Conservation (phyloP, 2,888 invertebrate species). For the Oxycera nigricornis region DNA sequence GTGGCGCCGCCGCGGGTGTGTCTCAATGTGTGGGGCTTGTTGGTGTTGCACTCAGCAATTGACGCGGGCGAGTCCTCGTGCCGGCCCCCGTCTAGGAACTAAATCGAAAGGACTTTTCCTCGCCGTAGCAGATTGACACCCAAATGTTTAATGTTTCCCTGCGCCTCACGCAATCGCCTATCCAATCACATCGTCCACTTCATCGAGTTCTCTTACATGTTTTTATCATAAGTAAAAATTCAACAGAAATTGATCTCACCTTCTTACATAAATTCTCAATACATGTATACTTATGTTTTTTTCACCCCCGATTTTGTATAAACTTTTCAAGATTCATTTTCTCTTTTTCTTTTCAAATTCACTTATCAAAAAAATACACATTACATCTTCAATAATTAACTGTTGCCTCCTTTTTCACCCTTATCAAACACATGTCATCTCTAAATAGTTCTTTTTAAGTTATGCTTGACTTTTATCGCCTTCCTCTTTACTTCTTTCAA, state of each 20-base stretch:
- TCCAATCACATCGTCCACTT: no score
- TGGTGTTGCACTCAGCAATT: no score
- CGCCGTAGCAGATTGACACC: no score
- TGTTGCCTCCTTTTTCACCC: constrained; percentile 31
- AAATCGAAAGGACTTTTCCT: no score
- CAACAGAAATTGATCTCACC: constrained; percentile 42
- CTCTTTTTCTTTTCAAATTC: constrained; percentile 38
- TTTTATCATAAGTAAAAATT: constrained; percentile 39
- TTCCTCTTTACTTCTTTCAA: not conserved
- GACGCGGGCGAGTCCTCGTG: no score
- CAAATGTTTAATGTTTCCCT: no score
- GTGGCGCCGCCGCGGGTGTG: no score
- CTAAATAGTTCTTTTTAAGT: constrained; percentile 17
- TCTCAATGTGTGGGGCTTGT: no score
- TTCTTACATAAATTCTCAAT: constrained; percentile 39
- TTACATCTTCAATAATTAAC: constrained; percentile 38
- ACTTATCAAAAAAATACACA: constrained; percentile 45
- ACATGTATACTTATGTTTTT: constrained; percentile 41
- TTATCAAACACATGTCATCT: constrained; percentile 21
- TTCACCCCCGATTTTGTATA: constrained; percentile 45
- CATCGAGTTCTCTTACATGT: no score
- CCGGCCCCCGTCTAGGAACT: no score
- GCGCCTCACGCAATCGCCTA: no score
- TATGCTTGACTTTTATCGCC: no score
- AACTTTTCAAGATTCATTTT: constrained; percentile 42